Evolutionary conservation across 30 jellyfish, hydroid and myxozoan genomes (phyloP).

Genomic region (Aurelia aurita complex sp. Pacific): DNA sequence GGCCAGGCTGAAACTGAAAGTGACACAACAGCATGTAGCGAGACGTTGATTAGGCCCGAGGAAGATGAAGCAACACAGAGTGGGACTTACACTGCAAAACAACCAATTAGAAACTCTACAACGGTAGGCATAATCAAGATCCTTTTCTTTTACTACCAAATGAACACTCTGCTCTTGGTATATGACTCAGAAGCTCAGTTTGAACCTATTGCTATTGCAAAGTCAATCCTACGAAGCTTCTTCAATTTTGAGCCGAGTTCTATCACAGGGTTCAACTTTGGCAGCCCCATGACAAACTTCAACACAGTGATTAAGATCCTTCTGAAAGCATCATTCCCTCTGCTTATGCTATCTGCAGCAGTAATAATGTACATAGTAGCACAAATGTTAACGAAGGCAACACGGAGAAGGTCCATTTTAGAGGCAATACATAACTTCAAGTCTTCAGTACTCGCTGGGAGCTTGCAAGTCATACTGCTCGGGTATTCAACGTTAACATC

Average conservation of each 20-base stretch:
- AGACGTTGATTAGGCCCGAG: too few species aligned
- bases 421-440: background rate
- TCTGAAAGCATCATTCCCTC: constrained; percentile 8
- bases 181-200: constrained; percentile 1
- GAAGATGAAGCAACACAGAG: too few species aligned
- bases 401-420: background rate
- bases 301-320: background rate
- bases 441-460: background rate
- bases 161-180: constrained; percentile 8
- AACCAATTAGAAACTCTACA: background rate
- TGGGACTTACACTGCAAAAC: too few species aligned
- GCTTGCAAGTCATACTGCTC: constrained; percentile 9
- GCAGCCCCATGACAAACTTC: too few species aligned
- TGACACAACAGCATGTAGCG: too few species aligned
- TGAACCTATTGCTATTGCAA: too few species aligned
- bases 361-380: background rate
- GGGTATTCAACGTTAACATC: constrained; percentile 20
- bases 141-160: constrained; percentile 23
- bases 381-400: background rate
- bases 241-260: too few species aligned
- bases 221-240: too few species aligned
- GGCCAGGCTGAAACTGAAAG: too few species aligned
- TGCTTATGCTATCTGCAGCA: constrained; percentile 3
- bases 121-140: constrained; percentile 32
- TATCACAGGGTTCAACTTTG: too few species aligned